A percentile compares a stretch with the other conserved stretches of the same genome.
phyloP scores from a whole-genome alignment of 1,140 invertebrate genomes.

The Aphaenogaster ashmeadi region DNA sequence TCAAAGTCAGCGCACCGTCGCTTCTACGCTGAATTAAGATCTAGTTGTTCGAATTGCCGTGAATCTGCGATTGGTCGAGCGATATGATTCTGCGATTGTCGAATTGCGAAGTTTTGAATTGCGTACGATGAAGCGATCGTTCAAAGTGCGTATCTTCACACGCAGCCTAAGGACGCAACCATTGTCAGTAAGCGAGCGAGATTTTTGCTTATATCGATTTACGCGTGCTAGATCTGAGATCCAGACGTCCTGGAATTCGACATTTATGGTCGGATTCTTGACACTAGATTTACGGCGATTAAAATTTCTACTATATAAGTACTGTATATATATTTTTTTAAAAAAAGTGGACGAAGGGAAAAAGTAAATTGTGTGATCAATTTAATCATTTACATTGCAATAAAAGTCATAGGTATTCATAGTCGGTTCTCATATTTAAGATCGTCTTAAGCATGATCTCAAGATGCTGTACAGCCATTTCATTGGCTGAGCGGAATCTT shows the following conservation, averaged over 20 bases:
- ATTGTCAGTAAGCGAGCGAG: constrained; percentile 22
- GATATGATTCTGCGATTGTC: not conserved
- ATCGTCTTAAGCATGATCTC: too few relatives aligned
- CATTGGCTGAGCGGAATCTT: too few relatives aligned
- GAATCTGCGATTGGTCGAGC: constrained; percentile 19
- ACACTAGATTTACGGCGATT: too few relatives aligned
- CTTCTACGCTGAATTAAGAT: constrained; percentile 35
- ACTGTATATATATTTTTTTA: too few relatives aligned
- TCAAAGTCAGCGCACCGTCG: constrained; percentile 30
- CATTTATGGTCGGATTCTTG: not conserved
- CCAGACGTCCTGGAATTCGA: not conserved
- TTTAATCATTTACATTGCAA: too few relatives aligned
- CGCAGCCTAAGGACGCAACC: constrained; percentile 35
- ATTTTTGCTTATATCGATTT: constrained; percentile 6
- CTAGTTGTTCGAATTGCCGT: constrained; percentile 32
- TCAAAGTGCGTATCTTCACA: constrained; percentile 21
- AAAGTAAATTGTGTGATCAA: too few relatives aligned
- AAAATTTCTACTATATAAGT: too few relatives aligned
- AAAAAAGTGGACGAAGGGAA: too few relatives aligned
- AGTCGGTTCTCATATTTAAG: too few relatives aligned
- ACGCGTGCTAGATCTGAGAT: constrained; percentile 17
- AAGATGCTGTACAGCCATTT: too few relatives aligned
- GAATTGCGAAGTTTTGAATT: not conserved
- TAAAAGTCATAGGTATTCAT: too few relatives aligned
- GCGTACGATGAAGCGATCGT: constrained; percentile 16